phyloP scores from a whole-genome alignment of 2,113 vertebrate species.

The Eurystomus gularis region DNA sequence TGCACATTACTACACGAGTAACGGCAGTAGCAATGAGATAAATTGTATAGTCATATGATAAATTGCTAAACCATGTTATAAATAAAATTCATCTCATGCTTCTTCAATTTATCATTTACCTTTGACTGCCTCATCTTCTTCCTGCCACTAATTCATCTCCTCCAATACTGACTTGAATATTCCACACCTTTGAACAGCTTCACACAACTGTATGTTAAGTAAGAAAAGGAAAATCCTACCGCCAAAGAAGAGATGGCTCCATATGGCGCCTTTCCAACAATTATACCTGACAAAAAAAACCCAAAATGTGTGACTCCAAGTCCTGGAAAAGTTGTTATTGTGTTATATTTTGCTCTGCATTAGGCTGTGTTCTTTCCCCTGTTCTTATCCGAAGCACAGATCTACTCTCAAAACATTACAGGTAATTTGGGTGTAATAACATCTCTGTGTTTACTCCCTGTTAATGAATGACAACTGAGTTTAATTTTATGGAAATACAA shows the following conservation, averaged over 20 bases:
- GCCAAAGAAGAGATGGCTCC: not conserved
- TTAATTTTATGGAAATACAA: not conserved
- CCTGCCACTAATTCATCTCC: not conserved
- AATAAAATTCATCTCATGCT: not conserved
- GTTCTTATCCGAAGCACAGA: not conserved
- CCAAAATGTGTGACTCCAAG: not conserved
- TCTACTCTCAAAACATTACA: not conserved
- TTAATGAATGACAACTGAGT: not conserved
- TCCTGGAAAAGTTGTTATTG: not conserved
- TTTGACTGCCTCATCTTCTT: not conserved
- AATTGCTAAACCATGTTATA: not conserved
- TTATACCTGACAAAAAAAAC: not conserved
- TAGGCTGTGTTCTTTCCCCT: fast-evolving
- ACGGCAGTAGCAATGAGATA: not conserved
- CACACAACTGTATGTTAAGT: not conserved
- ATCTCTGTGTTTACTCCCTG: not conserved
- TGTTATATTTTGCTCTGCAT: not conserved
- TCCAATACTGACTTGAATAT: not conserved
- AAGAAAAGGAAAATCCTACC: not conserved
- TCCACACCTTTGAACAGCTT: not conserved
- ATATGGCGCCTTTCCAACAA: not conserved
- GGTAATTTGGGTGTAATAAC: not conserved
- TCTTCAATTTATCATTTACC: not conserved
- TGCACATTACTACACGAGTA: not conserved
- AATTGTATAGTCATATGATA: not conserved